Evolutionary conservation across 2,797 vertebrate genomes (phyloP).

Genomic region (Gastrophryne carolinensis): DNA sequence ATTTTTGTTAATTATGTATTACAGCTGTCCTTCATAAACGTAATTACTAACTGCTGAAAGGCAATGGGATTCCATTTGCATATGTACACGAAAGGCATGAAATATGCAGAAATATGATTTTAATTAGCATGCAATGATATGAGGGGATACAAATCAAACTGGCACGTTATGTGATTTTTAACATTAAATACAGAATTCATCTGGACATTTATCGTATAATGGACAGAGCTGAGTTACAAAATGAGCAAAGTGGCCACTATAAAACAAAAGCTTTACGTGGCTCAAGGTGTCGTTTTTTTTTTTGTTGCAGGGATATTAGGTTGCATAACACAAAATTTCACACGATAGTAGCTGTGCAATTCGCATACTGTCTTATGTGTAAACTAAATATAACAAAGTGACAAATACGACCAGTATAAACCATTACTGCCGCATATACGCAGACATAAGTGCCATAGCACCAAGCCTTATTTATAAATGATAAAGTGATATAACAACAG

Average conservation of each 20-base stretch:
- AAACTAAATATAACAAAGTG: too few relatives aligned
- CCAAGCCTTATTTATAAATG: too few relatives aligned
- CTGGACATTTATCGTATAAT: constrained; percentile 72
- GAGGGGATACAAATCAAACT: constrained; percentile 92
- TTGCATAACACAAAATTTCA: too few relatives aligned
- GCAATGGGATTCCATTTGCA: constrained; percentile 90
- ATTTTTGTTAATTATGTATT: constrained; percentile 99
- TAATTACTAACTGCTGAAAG: constrained; percentile 98
- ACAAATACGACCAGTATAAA: too few relatives aligned
- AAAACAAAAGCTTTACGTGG: not conserved
- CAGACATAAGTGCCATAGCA: too few relatives aligned
- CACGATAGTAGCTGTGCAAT: too few relatives aligned
- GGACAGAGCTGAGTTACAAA: constrained; percentile 56
- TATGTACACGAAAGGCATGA: constrained; percentile 93
- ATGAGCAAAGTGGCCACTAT: not conserved
- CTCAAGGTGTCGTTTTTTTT: not conserved
- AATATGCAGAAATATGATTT: constrained; percentile 97
- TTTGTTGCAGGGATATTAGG: not conserved
- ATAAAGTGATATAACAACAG: too few relatives aligned
- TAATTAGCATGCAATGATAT: constrained; percentile 96
- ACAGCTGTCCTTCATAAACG: constrained; percentile 99
- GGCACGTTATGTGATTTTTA: constrained; percentile 90
- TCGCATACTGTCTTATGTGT: too few relatives aligned
- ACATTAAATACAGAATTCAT: constrained; percentile 82
- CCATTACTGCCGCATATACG: too few relatives aligned